These are phyloP conservation scores for Drosophila borborema DNA, from an alignment of 2,888 invertebrate genomes.

Conservation along the genomic window DNA sequence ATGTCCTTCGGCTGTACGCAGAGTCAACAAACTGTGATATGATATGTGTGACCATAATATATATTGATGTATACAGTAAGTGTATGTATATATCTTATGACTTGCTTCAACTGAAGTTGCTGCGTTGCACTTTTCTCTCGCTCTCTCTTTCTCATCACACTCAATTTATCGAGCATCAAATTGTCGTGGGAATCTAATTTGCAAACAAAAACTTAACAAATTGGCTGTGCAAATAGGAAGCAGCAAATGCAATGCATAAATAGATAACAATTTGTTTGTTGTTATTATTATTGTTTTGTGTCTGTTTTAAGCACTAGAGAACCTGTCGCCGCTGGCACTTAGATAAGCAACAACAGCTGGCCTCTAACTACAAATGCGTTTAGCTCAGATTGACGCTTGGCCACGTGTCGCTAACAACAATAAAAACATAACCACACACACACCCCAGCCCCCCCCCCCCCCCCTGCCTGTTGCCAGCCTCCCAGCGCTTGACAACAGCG, in stretches of 20 bases:
- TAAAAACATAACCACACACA: neutral
- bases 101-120: too few relatives aligned
- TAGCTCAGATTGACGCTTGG: slow-evolving; percentile 12
- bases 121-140: neutral
- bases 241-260: slow-evolving; percentile 8
- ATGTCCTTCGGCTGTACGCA: slow-evolving; percentile 45
- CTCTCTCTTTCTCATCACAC: neutral
- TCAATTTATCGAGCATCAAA: slow-evolving; percentile 22
- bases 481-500: slow-evolving; percentile 25
- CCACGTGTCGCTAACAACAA: slow-evolving; percentile 35
- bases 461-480: too few relatives aligned
- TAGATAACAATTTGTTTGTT: slow-evolving; percentile 4
- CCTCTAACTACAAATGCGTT: slow-evolving; percentile 1
- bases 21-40: slow-evolving; percentile 40
- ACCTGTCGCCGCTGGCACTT: neutral
- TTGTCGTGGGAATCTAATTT: slow-evolving; percentile 19
- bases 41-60: slow-evolving; percentile 5
- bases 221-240: slow-evolving; percentile 40
- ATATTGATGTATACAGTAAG: neutral
- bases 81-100: neutral
- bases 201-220: slow-evolving; percentile 19
- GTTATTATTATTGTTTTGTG: neutral
- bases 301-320: neutral
- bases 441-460: neutral
- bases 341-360: slow-evolving; percentile 6